Evolutionary conservation across 2,113 vertebrate genomes (phyloP).

Genomic region (Addax nasomaculatus): DNA sequence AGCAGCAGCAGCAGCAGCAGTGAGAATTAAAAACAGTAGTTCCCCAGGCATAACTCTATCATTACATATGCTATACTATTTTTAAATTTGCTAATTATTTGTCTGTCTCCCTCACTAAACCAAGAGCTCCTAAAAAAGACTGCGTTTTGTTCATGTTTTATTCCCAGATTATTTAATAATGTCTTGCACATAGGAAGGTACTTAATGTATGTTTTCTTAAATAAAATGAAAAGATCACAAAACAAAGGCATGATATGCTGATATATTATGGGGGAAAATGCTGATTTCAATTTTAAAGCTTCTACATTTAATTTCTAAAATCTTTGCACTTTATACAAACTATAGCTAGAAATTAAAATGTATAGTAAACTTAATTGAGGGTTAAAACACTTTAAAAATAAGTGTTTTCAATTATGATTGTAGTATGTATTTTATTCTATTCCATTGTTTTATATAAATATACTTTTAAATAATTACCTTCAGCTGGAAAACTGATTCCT

Average conservation of each 20-base stretch:
- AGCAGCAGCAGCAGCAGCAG: too few relatives aligned
- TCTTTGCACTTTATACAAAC: background rate
- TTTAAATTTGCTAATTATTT: constrained; percentile 12
- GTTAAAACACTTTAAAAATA: background rate
- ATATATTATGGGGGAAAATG: background rate
- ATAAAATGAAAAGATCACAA: background rate
- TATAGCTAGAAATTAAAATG: background rate
- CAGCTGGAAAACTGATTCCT: background rate
- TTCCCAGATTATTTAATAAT: background rate
- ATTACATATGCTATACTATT: background rate
- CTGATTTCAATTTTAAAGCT: background rate
- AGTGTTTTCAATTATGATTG: background rate
- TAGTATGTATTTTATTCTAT: background rate
- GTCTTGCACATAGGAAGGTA: background rate
- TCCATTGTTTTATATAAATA: background rate
- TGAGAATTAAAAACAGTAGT: background rate
- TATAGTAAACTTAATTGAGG: background rate
- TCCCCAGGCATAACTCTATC: background rate
- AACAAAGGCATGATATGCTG: background rate
- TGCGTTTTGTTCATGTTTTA: background rate
- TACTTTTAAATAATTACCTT: background rate
- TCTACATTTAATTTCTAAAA: background rate
- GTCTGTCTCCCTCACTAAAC: background rate
- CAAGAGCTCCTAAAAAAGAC: background rate
- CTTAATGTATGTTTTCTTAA: background rate